Percentiles rank a stretch among this genome's conserved stretches.
phyloP scores from a whole-genome alignment of 2,113 vertebrate species.

The Myanophis thanlyinensis region DNA sequence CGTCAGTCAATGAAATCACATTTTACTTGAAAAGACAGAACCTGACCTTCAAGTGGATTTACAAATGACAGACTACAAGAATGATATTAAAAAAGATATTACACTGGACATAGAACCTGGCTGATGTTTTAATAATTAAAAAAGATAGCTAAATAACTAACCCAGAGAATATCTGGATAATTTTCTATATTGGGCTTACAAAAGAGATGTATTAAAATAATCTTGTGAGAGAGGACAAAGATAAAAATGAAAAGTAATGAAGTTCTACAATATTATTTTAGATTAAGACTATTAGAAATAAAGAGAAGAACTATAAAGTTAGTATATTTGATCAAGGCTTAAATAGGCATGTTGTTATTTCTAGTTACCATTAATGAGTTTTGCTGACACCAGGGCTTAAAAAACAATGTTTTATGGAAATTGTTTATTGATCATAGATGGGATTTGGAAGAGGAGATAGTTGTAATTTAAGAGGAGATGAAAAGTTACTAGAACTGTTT shows the following conservation, averaged over 20 bases:
- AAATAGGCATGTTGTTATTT: not conserved
- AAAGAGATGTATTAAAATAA: not conserved
- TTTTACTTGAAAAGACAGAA: not conserved
- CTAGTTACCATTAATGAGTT: not conserved
- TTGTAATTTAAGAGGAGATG: not conserved
- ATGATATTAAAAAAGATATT: not conserved
- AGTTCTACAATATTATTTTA: not conserved
- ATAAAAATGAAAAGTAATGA: not conserved
- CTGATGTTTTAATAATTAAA: not conserved
- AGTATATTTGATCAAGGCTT: not conserved
- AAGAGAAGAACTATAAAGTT: not conserved
- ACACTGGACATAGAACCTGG: not conserved
- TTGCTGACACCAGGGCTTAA: not conserved
- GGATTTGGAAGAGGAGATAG: not conserved
- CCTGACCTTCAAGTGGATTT: not conserved
- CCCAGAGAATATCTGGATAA: not conserved
- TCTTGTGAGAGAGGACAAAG: not conserved
- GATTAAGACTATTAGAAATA: not conserved
- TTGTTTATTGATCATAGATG: not conserved
- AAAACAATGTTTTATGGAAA: not conserved
- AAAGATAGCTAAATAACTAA: not conserved
- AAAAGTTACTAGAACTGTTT: not conserved
- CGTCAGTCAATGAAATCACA: not conserved
- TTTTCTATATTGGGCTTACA: not conserved
- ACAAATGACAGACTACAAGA: not conserved